Conservation (phyloP, 35 echinoderm and acorn worm genomes). For the Apostichopus parvimensis region DNA sequence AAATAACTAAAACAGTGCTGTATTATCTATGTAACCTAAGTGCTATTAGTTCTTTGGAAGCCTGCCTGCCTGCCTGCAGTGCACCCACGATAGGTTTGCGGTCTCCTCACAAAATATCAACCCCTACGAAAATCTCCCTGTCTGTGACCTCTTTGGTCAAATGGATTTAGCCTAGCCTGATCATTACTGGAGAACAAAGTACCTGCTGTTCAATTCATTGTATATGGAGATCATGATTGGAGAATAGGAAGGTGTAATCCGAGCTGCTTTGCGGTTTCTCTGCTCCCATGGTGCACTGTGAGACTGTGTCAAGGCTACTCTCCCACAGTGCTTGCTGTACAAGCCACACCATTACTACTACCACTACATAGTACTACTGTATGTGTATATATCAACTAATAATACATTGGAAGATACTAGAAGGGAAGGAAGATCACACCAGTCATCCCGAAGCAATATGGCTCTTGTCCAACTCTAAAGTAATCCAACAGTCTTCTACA, state of each 20-base stretch:
- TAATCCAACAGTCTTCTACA: too few species aligned
- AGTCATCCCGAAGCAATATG: background rate
- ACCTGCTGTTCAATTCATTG: background rate
- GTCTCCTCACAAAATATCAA: too few species aligned
- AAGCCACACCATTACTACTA: background rate
- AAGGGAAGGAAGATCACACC: too few species aligned
- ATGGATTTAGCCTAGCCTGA: background rate
- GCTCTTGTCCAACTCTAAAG: background rate
- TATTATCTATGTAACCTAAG: too few species aligned
- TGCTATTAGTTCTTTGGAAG: too few species aligned
- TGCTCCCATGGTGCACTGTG: background rate
- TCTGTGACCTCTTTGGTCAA: background rate
- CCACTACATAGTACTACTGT: too few species aligned
- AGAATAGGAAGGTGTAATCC: slow-evolving; percentile 20
- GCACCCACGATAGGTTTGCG: too few species aligned
- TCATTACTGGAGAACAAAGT: slow-evolving; percentile 21
- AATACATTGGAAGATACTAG: too few species aligned
- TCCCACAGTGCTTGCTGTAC: background rate
- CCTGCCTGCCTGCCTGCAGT: too few species aligned
- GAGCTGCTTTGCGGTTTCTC: slow-evolving; percentile 21
- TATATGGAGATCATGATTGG: background rate
- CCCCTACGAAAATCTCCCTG: background rate
- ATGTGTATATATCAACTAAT: too few species aligned
- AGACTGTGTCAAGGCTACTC: slow-evolving; percentile 27
- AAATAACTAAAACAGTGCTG: too few species aligned